Base-by-base conservation (phyloP, 2,113 vertebrate genomes). In the Colossoma macropomum region DNA sequence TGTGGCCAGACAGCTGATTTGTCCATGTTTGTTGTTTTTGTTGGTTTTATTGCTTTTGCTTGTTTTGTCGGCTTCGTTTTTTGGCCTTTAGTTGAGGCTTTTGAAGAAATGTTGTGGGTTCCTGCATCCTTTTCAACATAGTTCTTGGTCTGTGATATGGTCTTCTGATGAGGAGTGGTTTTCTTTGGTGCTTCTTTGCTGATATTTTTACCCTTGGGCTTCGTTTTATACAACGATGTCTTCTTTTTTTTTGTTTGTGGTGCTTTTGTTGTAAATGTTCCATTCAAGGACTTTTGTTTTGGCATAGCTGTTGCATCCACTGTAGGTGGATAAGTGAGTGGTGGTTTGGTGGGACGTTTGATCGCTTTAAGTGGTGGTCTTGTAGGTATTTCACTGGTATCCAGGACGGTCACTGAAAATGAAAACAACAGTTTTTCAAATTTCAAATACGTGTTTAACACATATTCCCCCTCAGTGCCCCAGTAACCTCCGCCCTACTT, bases 401-500 rank as follows among this genome's bases (percentile, higher is more conserved):
- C 89, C 85, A 94, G 75, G 16, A 94, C 83, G 10, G 92, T 93
- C 86, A 89, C 92, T 94, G 85, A 85, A 92, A 91, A 25, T 17
- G 66, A 76, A 85, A 77, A 86, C 11, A 78, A 30, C 11, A 86
- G 25, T 77, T 71, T 68, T 19, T 17, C 23, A 38, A 69, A n/a
- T n/a, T n/a, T n/a, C n/a, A n/a, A 69, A 23, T 69, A 38, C 32
- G 23, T 23, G 41, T 69, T 16, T 38, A 19, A 32, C 19, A 38
- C 21, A 25, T 69, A 1, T 7, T 25, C 30, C 54, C 8, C 54
- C 54, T 59, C 21, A n/a, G 21, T 23, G 54, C 3, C 54, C 21
- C 54, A 59, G 13, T n/a, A 23, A 38, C 25, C 27, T 30, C 32
- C 10, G 28, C 19, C 28, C 28, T 66, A 0, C 28, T 30, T 66